These are phyloP conservation scores for Dasypogon diadema DNA, from an alignment of 2,888 invertebrate species.

Conservation along the genomic window DNA sequence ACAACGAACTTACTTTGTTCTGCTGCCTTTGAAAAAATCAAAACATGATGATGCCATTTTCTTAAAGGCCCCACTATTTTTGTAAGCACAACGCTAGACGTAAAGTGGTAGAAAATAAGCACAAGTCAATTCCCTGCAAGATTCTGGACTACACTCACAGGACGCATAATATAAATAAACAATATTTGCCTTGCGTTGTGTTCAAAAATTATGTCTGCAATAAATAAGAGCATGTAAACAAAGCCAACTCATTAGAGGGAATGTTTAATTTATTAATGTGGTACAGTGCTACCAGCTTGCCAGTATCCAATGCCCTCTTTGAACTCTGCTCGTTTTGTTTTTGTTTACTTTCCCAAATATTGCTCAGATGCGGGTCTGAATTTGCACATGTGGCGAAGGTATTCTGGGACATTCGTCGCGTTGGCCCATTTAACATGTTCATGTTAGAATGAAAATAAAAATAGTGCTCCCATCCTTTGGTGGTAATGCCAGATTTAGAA, in stretches of 20 bases:
- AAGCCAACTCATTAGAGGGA: background rate
- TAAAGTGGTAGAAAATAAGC: too few species aligned
- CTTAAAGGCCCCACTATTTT: too few species aligned
- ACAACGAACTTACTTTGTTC: too few species aligned
- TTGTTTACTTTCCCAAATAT: background rate
- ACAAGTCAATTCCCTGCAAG: too few species aligned
- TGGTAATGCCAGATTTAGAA: conserved; percentile 41
- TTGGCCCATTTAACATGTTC: conserved; percentile 25
- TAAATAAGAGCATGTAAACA: background rate
- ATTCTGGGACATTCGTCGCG: conserved; percentile 43
- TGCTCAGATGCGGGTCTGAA: background rate
- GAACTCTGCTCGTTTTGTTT: background rate
- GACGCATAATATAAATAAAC: background rate
- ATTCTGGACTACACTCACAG: too few species aligned
- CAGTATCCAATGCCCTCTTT: background rate
- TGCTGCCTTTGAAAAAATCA: too few species aligned
- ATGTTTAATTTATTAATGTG: conserved; percentile 29
- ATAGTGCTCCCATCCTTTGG: conserved; percentile 13
- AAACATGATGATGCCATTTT: too few species aligned
- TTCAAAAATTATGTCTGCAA: background rate
- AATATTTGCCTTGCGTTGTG: background rate
- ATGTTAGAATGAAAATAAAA: background rate
- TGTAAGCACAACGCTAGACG: too few species aligned
- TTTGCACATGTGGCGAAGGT: conserved; percentile 20
- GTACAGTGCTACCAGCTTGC: too few species aligned